Conservation (phyloP, 2,888 invertebrate species). For the Diadegma fenestrale region DNA sequence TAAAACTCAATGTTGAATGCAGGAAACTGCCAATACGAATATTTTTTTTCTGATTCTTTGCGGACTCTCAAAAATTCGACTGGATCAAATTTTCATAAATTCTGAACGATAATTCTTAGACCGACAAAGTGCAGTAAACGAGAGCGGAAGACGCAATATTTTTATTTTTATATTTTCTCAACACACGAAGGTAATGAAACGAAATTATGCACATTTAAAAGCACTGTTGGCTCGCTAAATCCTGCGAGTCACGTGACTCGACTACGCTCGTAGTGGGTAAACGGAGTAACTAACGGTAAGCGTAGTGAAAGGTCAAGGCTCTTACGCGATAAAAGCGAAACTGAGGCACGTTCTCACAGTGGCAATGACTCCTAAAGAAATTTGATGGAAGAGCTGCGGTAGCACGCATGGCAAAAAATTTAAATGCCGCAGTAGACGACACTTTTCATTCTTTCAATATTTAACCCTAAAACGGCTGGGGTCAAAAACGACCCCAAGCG, state of each 20-base stretch:
- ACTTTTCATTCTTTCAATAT: neutral
- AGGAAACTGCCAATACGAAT: too few species aligned
- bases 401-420: neutral
- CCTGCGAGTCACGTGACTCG: slow-evolving; percentile 16
- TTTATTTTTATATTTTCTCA: neutral
- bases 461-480: too few species aligned
- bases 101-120: too few species aligned
- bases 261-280: slow-evolving; percentile 15
- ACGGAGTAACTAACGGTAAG: slow-evolving; percentile 55
- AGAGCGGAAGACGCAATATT: neutral
- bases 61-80: too few species aligned
- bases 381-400: slow-evolving; percentile 25
- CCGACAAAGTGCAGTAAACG: neutral
- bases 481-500: too few species aligned
- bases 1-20: too few species aligned
- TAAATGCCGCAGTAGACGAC: neutral
- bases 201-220: slow-evolving; percentile 7
- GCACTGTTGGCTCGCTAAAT: neutral
- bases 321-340: slow-evolving; percentile 34
- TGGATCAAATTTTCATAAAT: too few species aligned
- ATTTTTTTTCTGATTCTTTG: too few species aligned
- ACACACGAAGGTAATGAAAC: slow-evolving; percentile 1
- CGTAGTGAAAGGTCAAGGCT: slow-evolving; percentile 60
- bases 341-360: slow-evolving; percentile 2
- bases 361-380: slow-evolving; percentile 18